Percentiles rank a stretch among this genome's conserved stretches.
Conservation (phyloP, 1,140 invertebrate species). For the Manduca sexta region DNA sequence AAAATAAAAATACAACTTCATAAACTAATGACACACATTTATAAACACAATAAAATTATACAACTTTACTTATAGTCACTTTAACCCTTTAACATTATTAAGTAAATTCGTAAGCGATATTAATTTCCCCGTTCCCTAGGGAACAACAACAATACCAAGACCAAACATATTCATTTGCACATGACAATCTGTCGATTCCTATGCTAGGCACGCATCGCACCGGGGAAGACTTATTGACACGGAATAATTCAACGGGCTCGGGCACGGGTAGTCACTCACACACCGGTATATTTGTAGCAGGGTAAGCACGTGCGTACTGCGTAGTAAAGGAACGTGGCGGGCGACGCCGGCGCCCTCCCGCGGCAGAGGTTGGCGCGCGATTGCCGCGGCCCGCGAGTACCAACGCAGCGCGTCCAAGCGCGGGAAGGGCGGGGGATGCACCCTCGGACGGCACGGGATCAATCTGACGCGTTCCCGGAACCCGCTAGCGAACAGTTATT, state of each 20-base stretch:
- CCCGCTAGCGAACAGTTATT: constrained; percentile 4
- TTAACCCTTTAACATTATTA: constrained; percentile 25
- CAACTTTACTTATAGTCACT: no score
- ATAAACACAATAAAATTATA: no score
- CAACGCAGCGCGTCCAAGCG: constrained; percentile 21
- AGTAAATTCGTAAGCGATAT: constrained; percentile 35
- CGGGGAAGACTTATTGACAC: constrained; percentile 42
- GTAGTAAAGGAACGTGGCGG: constrained; percentile 20
- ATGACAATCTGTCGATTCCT: constrained; percentile 38
- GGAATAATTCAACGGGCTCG: constrained; percentile 39
- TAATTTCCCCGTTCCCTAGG: constrained; percentile 38
- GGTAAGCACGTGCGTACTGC: constrained; percentile 34
- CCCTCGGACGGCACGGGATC: constrained; percentile 42
- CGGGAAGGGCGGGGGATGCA: constrained; percentile 45
- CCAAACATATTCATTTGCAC: constrained; percentile 46
- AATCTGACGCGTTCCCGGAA: constrained; percentile 46
- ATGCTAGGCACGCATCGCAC: constrained; percentile 53
- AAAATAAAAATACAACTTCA: no score
- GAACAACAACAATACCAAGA: constrained; percentile 47
- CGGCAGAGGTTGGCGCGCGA: constrained; percentile 61
- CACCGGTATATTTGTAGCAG: constrained; percentile 27
- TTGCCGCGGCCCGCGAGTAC: constrained; percentile 40
- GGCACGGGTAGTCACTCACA: constrained; percentile 36
- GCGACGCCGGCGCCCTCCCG: constrained; percentile 46
- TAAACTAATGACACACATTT: no score